Conservation (phyloP, 2,113 vertebrate genomes). For the Cricetomys ansorgei region DNA sequence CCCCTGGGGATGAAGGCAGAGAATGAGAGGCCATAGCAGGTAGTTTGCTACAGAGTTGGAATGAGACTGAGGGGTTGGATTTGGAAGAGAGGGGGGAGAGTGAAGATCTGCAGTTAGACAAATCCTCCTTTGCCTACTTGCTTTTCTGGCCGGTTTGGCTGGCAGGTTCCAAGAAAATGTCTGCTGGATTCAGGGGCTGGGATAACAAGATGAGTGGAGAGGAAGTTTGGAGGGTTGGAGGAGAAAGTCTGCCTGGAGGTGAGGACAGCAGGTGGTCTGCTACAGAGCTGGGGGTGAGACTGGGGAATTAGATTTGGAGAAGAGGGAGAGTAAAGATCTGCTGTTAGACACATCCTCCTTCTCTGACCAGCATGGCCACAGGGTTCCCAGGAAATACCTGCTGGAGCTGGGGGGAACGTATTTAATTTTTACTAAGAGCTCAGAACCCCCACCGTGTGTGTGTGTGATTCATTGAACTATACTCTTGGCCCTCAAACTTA, state of each 20-base stretch:
- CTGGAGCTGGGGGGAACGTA: neutral
- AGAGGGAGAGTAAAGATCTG: neutral
- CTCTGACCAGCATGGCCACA: neutral
- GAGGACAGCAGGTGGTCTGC: neutral
- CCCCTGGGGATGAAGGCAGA: neutral
- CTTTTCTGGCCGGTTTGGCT: neutral
- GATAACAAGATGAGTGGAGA: neutral
- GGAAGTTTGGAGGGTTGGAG: too few relatives aligned
- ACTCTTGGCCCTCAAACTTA: neutral
- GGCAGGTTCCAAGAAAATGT: neutral
- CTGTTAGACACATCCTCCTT: neutral
- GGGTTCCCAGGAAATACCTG: neutral
- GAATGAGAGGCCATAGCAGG: neutral
- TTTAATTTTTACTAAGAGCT: slow-evolving; percentile 2
- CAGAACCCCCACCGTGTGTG: too few relatives aligned
- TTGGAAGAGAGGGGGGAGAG: neutral
- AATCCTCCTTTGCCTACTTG: neutral
- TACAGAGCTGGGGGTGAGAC: neutral
- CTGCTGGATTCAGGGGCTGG: neutral
- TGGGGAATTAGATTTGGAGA: neutral
- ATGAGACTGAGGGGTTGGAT: neutral
- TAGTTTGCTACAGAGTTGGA: neutral
- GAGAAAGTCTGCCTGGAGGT: neutral
- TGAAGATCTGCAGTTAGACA: neutral
- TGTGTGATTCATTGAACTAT: too few relatives aligned